A percentile compares a stretch with the other conserved stretches of the same genome.
These are phyloP conservation scores for Hippoglossus stenolepis DNA, from an alignment of 2,113 vertebrate genomes.

Conservation along the genomic window DNA sequence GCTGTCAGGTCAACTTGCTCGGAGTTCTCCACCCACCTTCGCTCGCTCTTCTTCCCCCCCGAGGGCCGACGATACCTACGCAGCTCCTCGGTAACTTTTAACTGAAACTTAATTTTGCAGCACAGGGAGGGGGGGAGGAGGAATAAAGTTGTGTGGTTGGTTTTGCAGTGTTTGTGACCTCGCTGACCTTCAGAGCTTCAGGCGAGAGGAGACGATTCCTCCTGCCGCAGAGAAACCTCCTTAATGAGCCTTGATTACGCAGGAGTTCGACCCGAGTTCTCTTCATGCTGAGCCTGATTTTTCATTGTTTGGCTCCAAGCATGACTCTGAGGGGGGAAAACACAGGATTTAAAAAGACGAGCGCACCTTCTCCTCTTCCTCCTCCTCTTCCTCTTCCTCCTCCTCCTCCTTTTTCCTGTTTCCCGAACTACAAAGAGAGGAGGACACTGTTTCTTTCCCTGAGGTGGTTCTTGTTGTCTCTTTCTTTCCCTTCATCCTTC, in stretches of 20 bases:
- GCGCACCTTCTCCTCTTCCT: background rate
- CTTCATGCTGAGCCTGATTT: background rate
- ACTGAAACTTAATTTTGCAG: slow-evolving; percentile 25
- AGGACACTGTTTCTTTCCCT: background rate
- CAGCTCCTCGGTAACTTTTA: background rate
- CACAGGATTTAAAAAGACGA: too few species aligned
- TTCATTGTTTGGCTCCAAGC: background rate
- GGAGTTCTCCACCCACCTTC: slow-evolving; percentile 30
- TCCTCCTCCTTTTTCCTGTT: background rate
- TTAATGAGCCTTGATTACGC: background rate
- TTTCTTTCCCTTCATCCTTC: too few species aligned
- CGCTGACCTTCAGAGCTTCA: background rate
- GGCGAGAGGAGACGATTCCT: background rate
- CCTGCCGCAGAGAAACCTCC: too few species aligned
- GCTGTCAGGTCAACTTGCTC: slow-evolving; percentile 36
- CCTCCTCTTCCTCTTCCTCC: background rate
- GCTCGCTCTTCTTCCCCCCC: slow-evolving; percentile 1
- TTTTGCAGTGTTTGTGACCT: slow-evolving; percentile 30
- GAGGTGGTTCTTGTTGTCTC: background rate
- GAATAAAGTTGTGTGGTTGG: slow-evolving; percentile 13
- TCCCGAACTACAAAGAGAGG: background rate
- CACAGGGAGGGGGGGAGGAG: background rate
- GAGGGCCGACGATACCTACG: slow-evolving; percentile 8
- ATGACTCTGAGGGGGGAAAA: background rate
- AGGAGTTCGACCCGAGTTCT: background rate